These are phyloP conservation scores for Decapterus maruadsi DNA, from an alignment of 2,797 vertebrate genomes.

Conservation along the genomic window DNA sequence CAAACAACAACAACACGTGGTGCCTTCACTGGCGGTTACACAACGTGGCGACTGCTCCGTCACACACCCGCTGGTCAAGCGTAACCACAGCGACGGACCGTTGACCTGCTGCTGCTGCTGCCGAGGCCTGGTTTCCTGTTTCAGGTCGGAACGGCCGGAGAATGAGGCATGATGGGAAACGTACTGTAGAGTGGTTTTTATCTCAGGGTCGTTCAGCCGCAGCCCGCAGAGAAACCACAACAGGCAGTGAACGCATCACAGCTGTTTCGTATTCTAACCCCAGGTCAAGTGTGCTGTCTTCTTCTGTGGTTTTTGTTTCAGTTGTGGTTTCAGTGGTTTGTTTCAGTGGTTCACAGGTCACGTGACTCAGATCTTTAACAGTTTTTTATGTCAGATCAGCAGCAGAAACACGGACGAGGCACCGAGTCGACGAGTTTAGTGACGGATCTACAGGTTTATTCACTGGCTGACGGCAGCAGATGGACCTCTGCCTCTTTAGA, in stretches of 20 bases:
- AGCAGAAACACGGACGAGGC: not conserved
- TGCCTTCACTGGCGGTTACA: not conserved
- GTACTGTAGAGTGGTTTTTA: too few species aligned
- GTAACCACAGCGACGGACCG: too few species aligned
- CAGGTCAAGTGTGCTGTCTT: not conserved
- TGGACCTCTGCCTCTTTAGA: too few species aligned
- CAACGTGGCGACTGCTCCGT: not conserved
- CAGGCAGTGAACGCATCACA: too few species aligned
- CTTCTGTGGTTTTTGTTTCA: slow-evolving; percentile 5
- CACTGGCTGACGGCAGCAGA: too few species aligned
- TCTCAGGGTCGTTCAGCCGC: too few species aligned
- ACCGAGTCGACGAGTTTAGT: too few species aligned
- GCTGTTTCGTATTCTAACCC: not conserved
- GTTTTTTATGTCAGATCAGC: not conserved
- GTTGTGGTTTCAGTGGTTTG: slow-evolving; percentile 11
- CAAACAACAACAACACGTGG: too few species aligned
- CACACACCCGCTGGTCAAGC: not conserved
- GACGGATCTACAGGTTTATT: too few species aligned
- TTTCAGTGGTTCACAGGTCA: not conserved
- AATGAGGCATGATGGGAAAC: slow-evolving; percentile 13
- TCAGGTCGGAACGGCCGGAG: slow-evolving; percentile 6
- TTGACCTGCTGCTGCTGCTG: too few species aligned
- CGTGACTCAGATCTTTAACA: not conserved
- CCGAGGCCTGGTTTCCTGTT: slow-evolving; percentile 10
- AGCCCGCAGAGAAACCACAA: too few species aligned